Conservation (phyloP, 2,888 invertebrate genomes). For the Didymodactylos carnosus region DNA sequence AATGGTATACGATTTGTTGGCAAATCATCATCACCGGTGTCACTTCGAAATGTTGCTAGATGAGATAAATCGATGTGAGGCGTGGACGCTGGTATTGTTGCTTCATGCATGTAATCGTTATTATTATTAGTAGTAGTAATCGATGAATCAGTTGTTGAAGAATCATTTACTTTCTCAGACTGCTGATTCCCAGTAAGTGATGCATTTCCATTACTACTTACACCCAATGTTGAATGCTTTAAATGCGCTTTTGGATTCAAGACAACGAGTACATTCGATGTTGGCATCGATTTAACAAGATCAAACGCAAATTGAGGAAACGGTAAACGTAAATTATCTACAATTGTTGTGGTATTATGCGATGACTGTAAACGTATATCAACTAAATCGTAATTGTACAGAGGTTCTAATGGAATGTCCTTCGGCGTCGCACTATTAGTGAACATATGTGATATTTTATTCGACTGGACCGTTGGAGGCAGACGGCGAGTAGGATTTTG, state of each 20-base stretch:
- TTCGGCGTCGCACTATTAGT: too few relatives aligned
- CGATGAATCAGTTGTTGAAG: background rate
- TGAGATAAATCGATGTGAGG: too few relatives aligned
- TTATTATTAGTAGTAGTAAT: background rate
- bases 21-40: background rate
- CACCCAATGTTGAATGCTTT: background rate
- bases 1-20: background rate
- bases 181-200: background rate
- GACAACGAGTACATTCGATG: background rate
- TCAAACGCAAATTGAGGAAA: background rate
- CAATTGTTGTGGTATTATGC: background rate
- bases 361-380: background rate
- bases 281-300: background rate
- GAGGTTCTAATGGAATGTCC: background rate
- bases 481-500: too few relatives aligned
- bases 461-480: too few relatives aligned
- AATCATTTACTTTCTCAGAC: background rate
- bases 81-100: too few relatives aligned
- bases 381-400: background rate
- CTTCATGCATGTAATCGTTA: background rate
- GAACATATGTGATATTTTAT: too few relatives aligned
- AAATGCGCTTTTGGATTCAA: background rate
- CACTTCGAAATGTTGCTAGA: too few relatives aligned
- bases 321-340: background rate
- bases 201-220: background rate